Conservation (phyloP, 1,140 invertebrate genomes). For the Notospermus geniculatus region DNA sequence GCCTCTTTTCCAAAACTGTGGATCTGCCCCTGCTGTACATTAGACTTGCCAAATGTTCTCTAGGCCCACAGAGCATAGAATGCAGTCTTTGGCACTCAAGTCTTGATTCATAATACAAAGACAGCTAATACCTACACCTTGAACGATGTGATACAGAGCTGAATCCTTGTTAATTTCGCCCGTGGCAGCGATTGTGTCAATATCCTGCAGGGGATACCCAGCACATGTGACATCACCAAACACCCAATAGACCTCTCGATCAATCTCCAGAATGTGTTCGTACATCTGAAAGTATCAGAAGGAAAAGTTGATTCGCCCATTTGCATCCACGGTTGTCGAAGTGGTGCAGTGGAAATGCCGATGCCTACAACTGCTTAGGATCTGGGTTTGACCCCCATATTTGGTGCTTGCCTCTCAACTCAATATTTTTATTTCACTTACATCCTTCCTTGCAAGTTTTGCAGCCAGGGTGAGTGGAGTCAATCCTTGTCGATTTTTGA, state of each 20-base stretch:
- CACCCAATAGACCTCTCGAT: slow-evolving; percentile 90
- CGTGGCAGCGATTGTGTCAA: slow-evolving; percentile 90
- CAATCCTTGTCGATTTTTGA: slow-evolving; percentile 82
- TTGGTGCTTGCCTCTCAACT: no score
- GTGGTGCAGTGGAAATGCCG: no score
- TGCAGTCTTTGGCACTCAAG: no score
- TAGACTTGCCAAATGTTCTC: no score
- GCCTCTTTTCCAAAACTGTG: no score
- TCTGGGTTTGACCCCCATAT: background rate
- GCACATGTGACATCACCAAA: slow-evolving; percentile 88
- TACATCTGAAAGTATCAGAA: slow-evolving; percentile 66
- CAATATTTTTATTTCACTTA: no score
- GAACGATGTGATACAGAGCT: slow-evolving; percentile 95
- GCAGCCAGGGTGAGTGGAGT: slow-evolving; percentile 92
- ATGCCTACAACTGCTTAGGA: no score
- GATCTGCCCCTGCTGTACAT: no score
- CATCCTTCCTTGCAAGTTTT: slow-evolving; percentile 83
- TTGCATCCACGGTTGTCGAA: no score
- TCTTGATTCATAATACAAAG: slow-evolving; percentile 5
- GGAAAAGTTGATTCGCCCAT: no score
- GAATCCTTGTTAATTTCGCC: slow-evolving; percentile 86
- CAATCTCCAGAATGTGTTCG: slow-evolving; percentile 92
- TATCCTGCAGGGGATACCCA: slow-evolving; percentile 91
- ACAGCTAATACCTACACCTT: slow-evolving; percentile 65
- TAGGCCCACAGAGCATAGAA: no score